phyloP scores from a whole-genome alignment of 2,888 invertebrate genomes.

The Eilema sororculum region DNA sequence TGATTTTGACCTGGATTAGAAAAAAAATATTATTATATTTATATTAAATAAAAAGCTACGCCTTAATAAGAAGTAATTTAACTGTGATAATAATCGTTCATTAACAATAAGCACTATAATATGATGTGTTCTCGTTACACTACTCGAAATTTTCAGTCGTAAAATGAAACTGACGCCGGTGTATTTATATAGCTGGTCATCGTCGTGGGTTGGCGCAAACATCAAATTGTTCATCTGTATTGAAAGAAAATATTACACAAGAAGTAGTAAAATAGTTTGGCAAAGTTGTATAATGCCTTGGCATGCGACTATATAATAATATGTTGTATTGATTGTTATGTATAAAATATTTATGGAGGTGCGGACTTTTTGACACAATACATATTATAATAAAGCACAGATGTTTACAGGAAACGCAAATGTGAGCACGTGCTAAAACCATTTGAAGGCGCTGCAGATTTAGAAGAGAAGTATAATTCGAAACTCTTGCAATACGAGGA shows the following conservation, averaged over 20 bases:
- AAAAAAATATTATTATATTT: not conserved
- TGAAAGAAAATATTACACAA: conserved; percentile 48
- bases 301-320: conserved; percentile 26
- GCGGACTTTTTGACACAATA: not conserved
- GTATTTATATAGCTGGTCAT: conserved; percentile 41
- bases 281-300: conserved; percentile 44
- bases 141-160: conserved; percentile 22
- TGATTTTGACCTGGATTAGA: not conserved
- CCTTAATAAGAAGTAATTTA: not conserved
- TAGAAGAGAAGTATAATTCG: conserved; percentile 80
- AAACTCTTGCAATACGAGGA: conserved; percentile 73
- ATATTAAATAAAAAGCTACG: not conserved
- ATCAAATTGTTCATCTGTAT: conserved; percentile 46
- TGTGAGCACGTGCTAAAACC: conserved; percentile 79
- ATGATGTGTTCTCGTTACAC: not conserved
- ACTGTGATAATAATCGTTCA: not conserved
- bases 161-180: conserved; percentile 35
- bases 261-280: conserved; percentile 45
- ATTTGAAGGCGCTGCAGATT: conserved; percentile 69
- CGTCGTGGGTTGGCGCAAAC: conserved; percentile 43
- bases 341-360: conserved; percentile 22
- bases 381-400: not conserved
- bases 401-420: conserved; percentile 75
- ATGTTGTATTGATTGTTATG: conserved; percentile 24
- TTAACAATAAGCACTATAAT: not conserved